Percentiles rank a stretch among this genome's conserved stretches.
Evolutionary conservation across 2,888 invertebrate genomes (phyloP).

Genomic region (Tetanocera ferruginea): DNA sequence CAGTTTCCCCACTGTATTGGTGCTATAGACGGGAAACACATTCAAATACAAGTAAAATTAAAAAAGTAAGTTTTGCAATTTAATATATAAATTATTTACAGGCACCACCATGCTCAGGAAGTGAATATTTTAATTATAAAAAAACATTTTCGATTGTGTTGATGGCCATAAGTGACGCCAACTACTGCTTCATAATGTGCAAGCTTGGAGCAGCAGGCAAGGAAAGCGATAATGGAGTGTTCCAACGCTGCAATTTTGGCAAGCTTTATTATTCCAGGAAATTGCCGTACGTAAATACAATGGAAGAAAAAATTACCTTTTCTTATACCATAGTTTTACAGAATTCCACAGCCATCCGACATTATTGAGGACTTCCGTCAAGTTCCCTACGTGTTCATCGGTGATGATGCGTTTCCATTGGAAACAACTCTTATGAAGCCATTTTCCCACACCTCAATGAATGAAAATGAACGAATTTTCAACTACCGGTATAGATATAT

Average conservation of each 20-base stretch:
- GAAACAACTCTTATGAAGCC: neutral
- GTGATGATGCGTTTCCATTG: neutral
- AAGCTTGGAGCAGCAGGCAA: neutral
- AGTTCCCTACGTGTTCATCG: neutral
- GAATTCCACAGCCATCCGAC: neutral
- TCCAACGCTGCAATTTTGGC: neutral
- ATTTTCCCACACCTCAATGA: neutral
- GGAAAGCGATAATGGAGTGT: neutral
- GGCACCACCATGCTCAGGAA: neutral
- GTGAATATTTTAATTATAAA: slow-evolving; percentile 1
- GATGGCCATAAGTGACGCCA: neutral
- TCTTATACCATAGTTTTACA: neutral
- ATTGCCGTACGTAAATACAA: neutral
- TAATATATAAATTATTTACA: neutral
- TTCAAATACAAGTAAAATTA: neutral
- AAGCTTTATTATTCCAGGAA: neutral
- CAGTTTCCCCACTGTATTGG: neutral
- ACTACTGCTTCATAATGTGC: no score
- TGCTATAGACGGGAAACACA: neutral
- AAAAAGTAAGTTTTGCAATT: neutral
- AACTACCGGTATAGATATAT: neutral
- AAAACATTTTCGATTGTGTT: neutral
- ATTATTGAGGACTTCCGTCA: neutral
- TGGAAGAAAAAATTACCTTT: neutral
- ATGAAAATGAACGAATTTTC: neutral